A percentile compares a stretch with the other conserved stretches of the same genome.
These are phyloP conservation scores for Lonchura striata DNA, from an alignment of 2,113 vertebrate species.

Conservation along the genomic window DNA sequence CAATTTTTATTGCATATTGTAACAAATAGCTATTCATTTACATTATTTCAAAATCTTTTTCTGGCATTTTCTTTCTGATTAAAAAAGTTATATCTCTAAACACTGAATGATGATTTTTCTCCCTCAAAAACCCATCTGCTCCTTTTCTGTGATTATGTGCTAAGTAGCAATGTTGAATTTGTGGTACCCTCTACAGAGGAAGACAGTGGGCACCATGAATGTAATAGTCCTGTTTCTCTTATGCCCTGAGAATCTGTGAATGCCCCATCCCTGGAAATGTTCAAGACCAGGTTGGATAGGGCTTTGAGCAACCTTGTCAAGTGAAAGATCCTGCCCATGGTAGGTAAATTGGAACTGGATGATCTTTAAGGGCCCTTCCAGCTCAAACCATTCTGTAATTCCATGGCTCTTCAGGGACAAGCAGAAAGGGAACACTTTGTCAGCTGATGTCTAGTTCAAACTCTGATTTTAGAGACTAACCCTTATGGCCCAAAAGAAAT, in stretches of 20 bases:
- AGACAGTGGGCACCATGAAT: not conserved
- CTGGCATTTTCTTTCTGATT: not conserved
- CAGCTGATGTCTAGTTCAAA: not conserved
- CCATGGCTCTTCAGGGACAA: not conserved
- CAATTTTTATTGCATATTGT: not conserved
- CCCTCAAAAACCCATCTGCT: not conserved
- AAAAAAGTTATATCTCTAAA: not conserved
- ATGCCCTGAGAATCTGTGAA: no score
- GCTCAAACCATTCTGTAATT: not conserved
- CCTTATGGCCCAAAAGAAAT: not conserved
- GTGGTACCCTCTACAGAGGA: not conserved
- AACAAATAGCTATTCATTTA: not conserved
- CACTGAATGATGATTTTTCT: not conserved
- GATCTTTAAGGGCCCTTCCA: not conserved
- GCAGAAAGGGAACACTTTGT: not conserved
- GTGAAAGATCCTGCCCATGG: not conserved
- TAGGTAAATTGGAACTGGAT: not conserved
- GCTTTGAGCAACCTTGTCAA: not conserved
- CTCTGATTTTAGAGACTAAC: not conserved
- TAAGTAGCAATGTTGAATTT: not conserved
- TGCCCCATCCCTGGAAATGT: not conserved
- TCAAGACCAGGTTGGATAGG: not conserved
- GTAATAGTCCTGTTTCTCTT: not conserved
- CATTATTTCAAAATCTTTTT: not conserved
- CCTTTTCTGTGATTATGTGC: not conserved